Conservation (phyloP, 2,113 vertebrate genomes). For the Australoheros scitulus region DNA sequence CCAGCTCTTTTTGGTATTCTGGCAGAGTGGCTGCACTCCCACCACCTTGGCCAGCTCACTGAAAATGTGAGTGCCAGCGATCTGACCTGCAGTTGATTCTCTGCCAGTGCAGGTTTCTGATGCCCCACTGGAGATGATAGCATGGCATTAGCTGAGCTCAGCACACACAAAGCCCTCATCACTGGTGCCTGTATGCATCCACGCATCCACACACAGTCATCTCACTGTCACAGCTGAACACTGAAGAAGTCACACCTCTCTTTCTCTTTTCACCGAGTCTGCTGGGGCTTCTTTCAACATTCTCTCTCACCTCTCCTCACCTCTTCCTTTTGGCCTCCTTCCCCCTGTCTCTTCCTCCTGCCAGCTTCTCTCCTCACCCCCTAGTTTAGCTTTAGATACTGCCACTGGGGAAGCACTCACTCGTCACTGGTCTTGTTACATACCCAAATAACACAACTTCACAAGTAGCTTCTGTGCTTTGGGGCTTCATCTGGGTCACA, state of each 20-base stretch:
- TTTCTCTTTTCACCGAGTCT: not conserved
- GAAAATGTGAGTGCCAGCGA: slow-evolving; percentile 42
- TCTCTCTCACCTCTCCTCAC: slow-evolving; percentile 52
- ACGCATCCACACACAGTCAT: slow-evolving; percentile 31
- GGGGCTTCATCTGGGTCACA: slow-evolving; percentile 32
- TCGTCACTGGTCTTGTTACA: slow-evolving; percentile 43
- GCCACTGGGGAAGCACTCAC: slow-evolving; percentile 56
- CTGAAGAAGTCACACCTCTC: slow-evolving; percentile 55
- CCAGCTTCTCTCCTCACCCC: slow-evolving; percentile 46
- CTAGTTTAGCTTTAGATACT: slow-evolving; percentile 27
- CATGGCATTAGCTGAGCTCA: slow-evolving; percentile 63
- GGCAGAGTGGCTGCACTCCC: slow-evolving; percentile 36
- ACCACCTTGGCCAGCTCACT: slow-evolving; percentile 41
- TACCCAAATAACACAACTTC: slow-evolving; percentile 62
- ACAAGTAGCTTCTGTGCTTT: slow-evolving; percentile 32
- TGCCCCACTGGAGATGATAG: slow-evolving; percentile 61
- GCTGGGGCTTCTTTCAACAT: slow-evolving; percentile 32
- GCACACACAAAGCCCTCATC: slow-evolving; percentile 33
- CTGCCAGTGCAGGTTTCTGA: slow-evolving; percentile 62
- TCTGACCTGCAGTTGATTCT: slow-evolving; percentile 64
- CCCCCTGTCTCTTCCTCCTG: slow-evolving; percentile 4
- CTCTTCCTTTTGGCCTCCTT: slow-evolving; percentile 29
- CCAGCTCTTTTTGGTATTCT: slow-evolving; percentile 59
- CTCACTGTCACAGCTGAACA: slow-evolving; percentile 23
- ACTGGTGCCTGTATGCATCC: not conserved